Evolutionary conservation across 2,113 vertebrate genomes (phyloP).

Genomic region (Hyaena hyaena): DNA sequence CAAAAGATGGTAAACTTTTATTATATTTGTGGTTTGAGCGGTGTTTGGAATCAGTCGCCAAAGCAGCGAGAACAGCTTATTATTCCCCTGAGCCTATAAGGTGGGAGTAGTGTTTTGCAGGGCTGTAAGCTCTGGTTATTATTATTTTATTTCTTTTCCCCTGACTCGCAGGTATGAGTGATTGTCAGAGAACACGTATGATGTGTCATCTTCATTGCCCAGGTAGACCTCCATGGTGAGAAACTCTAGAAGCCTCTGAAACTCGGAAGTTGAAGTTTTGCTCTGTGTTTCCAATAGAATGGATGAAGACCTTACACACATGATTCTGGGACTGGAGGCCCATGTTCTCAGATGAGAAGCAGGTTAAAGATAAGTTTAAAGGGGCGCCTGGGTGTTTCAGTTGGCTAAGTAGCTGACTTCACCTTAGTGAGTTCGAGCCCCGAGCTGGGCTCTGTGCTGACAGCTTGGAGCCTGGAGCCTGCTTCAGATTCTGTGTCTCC

Average conservation of each 20-base stretch:
- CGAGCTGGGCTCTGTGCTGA: no score
- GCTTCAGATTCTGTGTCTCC: no score
- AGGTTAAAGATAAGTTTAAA: background rate
- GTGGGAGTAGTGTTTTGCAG: background rate
- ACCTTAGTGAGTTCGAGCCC: no score
- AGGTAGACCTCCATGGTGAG: background rate
- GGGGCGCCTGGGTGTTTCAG: no score
- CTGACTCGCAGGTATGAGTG: background rate
- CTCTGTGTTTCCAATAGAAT: background rate
- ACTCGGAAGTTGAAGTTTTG: background rate
- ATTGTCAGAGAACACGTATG: background rate
- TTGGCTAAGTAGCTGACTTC: no score
- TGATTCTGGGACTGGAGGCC: background rate
- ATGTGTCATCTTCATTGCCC: background rate
- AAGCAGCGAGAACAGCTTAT: background rate
- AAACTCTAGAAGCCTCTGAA: constrained; percentile 42
- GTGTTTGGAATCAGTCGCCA: constrained; percentile 64
- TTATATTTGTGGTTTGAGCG: constrained; percentile 65
- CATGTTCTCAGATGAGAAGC: background rate
- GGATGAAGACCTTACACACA: background rate
- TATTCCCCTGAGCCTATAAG: background rate
- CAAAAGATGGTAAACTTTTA: constrained; percentile 71
- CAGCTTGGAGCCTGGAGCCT: no score
- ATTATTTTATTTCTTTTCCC: background rate
- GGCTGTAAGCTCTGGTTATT: background rate